These are phyloP conservation scores for Menidia beryllina DNA, from an alignment of 2,113 vertebrate species.

Conservation along the genomic window DNA sequence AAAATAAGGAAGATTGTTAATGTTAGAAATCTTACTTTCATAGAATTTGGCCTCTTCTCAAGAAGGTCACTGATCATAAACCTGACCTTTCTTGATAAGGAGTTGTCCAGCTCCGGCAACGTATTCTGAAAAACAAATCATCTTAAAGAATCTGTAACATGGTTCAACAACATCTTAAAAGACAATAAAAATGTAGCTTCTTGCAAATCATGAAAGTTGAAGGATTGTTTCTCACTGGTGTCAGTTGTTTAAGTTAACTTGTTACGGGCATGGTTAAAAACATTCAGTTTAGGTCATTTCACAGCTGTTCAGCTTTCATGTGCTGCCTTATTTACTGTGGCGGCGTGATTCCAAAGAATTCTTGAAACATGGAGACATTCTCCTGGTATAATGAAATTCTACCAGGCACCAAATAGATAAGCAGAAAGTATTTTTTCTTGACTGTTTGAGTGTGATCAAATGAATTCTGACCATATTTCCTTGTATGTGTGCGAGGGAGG, in stretches of 20 bases:
- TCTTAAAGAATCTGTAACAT: background rate
- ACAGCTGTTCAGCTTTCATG: too few species aligned
- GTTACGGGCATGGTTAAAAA: too few species aligned
- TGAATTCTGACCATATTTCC: conserved; percentile 82
- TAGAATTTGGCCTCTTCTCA: conserved; percentile 85
- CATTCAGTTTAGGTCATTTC: too few species aligned
- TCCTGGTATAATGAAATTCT: background rate
- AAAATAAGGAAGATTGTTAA: background rate
- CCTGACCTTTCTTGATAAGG: conserved; percentile 86
- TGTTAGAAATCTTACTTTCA: conserved; percentile 86
- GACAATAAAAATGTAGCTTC: too few species aligned
- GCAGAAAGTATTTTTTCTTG: conserved; percentile 3
- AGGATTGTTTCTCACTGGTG: too few species aligned
- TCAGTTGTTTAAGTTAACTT: too few species aligned
- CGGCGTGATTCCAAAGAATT: too few species aligned
- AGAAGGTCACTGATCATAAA: conserved; percentile 83
- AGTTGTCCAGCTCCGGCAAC: conserved; percentile 89
- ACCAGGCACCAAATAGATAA: background rate
- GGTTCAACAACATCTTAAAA: too few species aligned
- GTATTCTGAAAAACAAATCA: conserved; percentile 73
- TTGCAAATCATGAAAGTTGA: too few species aligned
- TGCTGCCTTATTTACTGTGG: too few species aligned
- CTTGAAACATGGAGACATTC: conserved; percentile 21
- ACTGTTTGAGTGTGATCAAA: background rate
- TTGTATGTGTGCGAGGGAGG: conserved; percentile 89